phyloP scores from a whole-genome alignment of 2,113 vertebrate species.

The Perca fluviatilis region DNA sequence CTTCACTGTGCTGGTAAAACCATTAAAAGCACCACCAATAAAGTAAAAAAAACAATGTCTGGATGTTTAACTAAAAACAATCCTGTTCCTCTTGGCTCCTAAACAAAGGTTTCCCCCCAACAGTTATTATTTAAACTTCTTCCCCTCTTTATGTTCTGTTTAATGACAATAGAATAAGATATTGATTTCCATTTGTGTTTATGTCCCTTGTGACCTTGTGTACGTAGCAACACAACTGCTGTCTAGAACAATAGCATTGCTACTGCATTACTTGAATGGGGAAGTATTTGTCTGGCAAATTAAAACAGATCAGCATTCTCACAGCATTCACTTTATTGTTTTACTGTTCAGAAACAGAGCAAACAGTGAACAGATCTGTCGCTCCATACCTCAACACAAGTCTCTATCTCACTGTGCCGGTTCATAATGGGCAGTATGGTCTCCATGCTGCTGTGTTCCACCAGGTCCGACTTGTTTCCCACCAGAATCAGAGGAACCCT shows the following conservation, averaged over 20 bases:
- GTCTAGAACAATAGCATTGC: background rate
- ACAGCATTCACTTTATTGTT: background rate
- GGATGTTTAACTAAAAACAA: background rate
- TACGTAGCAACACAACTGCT: background rate
- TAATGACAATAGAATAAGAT: background rate
- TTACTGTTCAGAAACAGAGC: background rate
- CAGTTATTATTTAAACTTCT: constrained; percentile 15
- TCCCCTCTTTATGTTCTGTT: constrained; percentile 20
- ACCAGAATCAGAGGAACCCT: constrained; percentile 98
- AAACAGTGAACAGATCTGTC: background rate
- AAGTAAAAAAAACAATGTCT: background rate
- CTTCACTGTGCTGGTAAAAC: background rate
- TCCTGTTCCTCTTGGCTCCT: background rate
- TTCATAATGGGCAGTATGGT: constrained; percentile 99
- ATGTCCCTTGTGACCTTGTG: background rate
- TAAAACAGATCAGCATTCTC: background rate
- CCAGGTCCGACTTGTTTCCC: constrained; percentile 98
- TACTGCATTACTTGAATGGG: background rate
- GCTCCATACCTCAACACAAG: constrained; percentile 93
- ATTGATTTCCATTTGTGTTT: constrained; percentile 19
- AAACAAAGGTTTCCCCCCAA: background rate
- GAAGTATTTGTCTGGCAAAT: background rate
- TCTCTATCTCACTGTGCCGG: constrained; percentile 97
- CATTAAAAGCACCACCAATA: background rate
- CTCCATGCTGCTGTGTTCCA: constrained; percentile 99